Conservation (phyloP, 2,888 invertebrate species). For the Theodoxus fluviatilis region DNA sequence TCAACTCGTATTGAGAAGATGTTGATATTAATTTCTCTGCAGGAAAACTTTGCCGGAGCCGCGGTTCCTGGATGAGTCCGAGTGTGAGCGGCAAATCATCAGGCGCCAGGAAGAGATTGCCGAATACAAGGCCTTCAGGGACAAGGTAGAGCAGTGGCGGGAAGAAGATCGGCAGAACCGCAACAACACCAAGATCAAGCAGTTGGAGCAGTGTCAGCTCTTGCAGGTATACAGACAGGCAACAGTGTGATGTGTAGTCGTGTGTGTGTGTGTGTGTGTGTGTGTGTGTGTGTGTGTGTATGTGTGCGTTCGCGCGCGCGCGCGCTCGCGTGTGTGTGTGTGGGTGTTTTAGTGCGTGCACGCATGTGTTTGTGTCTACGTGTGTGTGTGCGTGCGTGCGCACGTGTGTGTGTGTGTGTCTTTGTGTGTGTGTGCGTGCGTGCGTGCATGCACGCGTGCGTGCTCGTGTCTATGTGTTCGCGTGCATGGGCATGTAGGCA, state of each 20-base stretch:
- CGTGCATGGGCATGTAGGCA: no score
- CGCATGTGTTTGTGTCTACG: not conserved
- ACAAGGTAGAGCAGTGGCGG: slow-evolving; percentile 57
- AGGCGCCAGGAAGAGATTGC: slow-evolving; percentile 57
- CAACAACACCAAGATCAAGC: slow-evolving; percentile 58
- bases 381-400: not conserved
- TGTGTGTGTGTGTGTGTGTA: no score
- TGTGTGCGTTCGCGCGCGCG: no score
- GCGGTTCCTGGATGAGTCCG: slow-evolving; percentile 54
- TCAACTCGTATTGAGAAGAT: no score
- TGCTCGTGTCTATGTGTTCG: no score
- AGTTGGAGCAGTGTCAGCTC: slow-evolving; percentile 60
- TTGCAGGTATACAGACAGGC: slow-evolving; percentile 64
- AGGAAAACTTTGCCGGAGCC: slow-evolving; percentile 49
- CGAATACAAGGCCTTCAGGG: slow-evolving; percentile 55
- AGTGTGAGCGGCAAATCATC: slow-evolving; percentile 49
- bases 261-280: not conserved
- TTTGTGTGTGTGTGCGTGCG: no score
- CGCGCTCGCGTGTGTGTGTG: no score
- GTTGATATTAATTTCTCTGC: no score
- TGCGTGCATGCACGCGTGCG: no score
- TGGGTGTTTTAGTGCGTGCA: no score
- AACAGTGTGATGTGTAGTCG: not conserved
- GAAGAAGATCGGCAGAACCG: slow-evolving; percentile 56
- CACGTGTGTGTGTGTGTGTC: no score